Conservation (phyloP, 2,888 invertebrate species). For the Heteropelma amictum region DNA sequence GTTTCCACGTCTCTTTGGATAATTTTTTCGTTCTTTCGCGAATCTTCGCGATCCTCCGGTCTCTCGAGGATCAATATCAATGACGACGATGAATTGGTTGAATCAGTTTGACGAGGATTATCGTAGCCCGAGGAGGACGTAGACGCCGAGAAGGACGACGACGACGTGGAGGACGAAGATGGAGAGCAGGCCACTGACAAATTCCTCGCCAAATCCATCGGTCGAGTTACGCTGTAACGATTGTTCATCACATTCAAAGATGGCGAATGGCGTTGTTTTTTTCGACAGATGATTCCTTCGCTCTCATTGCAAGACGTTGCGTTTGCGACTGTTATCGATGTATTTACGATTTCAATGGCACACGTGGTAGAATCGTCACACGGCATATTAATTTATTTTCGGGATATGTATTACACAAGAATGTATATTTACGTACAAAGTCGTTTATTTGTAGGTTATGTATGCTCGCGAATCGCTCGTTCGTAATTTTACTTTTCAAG, state of each 20-base stretch:
- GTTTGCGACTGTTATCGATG: slow-evolving; percentile 23
- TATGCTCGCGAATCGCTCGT: no score
- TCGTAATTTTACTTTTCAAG: no score
- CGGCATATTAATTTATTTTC: slow-evolving; percentile 17
- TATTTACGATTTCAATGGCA: slow-evolving; percentile 6
- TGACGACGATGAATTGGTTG: slow-evolving; percentile 50
- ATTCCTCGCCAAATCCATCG: slow-evolving; percentile 37
- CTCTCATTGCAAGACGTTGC: slow-evolving; percentile 2
- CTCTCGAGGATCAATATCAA: slow-evolving; percentile 50
- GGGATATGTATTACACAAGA: background rate
- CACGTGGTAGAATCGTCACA: slow-evolving; percentile 42
- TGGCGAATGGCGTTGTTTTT: slow-evolving; percentile 6
- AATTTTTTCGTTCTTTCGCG: background rate
- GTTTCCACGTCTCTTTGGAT: background rate
- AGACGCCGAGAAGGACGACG: slow-evolving; percentile 25
- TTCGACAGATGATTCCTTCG: slow-evolving; percentile 14
- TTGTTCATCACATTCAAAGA: slow-evolving; percentile 8
- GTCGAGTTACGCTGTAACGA: slow-evolving; percentile 35
- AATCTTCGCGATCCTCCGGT: background rate
- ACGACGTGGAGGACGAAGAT: slow-evolving; percentile 40
- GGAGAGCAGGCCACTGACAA: no score
- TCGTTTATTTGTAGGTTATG: background rate
- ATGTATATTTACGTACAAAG: background rate
- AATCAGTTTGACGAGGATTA: slow-evolving; percentile 34
- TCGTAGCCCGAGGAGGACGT: slow-evolving; percentile 38